These are phyloP conservation scores for Drosophila virilis DNA, from an alignment of 1,140 invertebrate species.

Conservation along the genomic window DNA sequence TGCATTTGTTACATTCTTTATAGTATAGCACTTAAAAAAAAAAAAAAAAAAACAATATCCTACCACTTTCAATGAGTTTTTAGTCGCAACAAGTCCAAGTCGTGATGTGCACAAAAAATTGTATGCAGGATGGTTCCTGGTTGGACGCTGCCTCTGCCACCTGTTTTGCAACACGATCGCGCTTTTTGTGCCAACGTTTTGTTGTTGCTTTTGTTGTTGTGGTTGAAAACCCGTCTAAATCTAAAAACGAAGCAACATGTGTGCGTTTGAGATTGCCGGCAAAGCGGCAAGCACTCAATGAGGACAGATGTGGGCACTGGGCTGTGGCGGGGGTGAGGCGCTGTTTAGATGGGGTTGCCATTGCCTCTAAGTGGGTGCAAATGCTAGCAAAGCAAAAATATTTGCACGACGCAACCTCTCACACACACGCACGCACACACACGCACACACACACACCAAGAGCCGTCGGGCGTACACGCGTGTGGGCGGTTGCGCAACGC, in stretches of 20 bases:
- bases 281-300: conserved; percentile 62
- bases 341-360: conserved; percentile 32
- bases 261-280: conserved; percentile 75
- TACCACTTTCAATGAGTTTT: conserved; percentile 22
- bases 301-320: conserved; percentile 46
- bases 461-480: conserved; percentile 24
- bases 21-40: background rate
- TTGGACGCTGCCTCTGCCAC: conserved; percentile 37
- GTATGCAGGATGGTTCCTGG: conserved; percentile 49
- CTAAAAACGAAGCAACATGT: conserved; percentile 79
- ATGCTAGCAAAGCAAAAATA: conserved; percentile 68
- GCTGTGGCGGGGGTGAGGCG: background rate
- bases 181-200: conserved; percentile 39
- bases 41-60: background rate
- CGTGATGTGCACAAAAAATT: conserved; percentile 34
- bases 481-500: conserved; percentile 79
- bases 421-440: conserved; percentile 37
- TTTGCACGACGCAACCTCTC: conserved; percentile 74
- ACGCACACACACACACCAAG: conserved; percentile 24
- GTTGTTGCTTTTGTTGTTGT: background rate
- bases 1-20: background rate
- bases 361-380: conserved; percentile 54
- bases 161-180: conserved; percentile 60
- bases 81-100: conserved; percentile 27
- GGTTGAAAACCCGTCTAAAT: conserved; percentile 73